Evolutionary conservation across 30 jellyfish, hydroid and myxozoan species (phyloP).

Genomic region (Turritopsis rubra): DNA sequence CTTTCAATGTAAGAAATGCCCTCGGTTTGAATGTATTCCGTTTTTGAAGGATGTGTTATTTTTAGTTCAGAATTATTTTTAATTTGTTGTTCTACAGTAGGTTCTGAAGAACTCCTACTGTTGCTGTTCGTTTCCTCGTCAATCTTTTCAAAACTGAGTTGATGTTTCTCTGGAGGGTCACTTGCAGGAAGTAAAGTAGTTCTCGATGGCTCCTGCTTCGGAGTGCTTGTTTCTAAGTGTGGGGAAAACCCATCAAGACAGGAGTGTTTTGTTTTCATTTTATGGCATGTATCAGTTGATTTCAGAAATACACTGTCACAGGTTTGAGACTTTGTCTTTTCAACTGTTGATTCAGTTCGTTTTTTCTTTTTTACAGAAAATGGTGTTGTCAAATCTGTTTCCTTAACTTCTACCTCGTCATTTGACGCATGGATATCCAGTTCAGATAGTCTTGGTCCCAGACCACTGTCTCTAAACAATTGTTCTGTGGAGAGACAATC

Average conservation of each 20-base stretch:
- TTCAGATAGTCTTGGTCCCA: not conserved
- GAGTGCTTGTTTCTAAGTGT: conserved; percentile 32
- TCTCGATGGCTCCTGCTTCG: not conserved
- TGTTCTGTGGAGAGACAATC: not conserved
- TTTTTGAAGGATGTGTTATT: not conserved
- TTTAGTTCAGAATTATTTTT: not conserved
- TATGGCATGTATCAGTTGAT: not conserved
- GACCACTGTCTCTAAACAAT: not conserved
- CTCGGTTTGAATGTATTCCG: not conserved
- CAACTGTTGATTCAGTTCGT: not conserved
- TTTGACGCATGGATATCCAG: not conserved
- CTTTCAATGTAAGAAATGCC: not conserved
- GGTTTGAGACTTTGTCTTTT: not conserved
- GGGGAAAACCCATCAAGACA: conserved; percentile 32
- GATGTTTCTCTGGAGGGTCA: conserved; percentile 5
- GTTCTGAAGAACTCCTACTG: no score
- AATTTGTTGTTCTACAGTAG: no score
- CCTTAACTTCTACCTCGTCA: not conserved
- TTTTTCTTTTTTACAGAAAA: not conserved
- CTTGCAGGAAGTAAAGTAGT: not conserved
- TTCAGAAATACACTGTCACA: not conserved
- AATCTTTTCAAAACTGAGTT: not conserved
- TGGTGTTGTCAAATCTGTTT: no score
- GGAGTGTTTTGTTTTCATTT: not conserved
- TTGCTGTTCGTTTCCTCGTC: not conserved